A percentile compares a stretch with the other conserved stretches of the same genome.
phyloP scores from a whole-genome alignment of 53 echinoderm and acorn worm species.

The Mesocentrotus franciscanus region DNA sequence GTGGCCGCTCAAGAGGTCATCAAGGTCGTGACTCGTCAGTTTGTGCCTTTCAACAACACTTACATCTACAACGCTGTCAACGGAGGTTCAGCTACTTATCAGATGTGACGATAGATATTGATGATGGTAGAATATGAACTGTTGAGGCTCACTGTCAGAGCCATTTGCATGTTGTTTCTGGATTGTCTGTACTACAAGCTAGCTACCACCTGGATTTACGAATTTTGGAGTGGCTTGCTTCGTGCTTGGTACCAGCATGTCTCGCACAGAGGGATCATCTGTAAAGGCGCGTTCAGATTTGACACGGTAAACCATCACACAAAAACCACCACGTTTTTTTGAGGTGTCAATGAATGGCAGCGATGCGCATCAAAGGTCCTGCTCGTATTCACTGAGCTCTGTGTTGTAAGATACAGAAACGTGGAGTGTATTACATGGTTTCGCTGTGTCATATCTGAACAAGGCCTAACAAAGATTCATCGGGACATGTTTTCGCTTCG shows the following conservation, averaged over 20 bases:
- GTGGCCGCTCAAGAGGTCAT: conserved; percentile 94
- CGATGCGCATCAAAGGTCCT: too few relatives aligned
- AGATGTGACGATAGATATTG: conserved; percentile 49
- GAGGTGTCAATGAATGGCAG: too few relatives aligned
- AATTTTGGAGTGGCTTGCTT: not conserved
- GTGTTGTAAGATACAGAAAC: too few relatives aligned
- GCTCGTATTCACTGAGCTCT: too few relatives aligned
- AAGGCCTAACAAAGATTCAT: not conserved
- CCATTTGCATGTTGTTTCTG: not conserved
- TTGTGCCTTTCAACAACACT: conserved; percentile 96
- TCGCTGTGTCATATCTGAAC: too few relatives aligned
- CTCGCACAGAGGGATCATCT: not conserved
- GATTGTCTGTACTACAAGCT: not conserved
- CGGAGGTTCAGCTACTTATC: conserved; percentile 90
- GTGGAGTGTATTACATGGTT: too few relatives aligned
- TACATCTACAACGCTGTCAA: conserved; percentile 93
- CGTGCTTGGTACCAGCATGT: not conserved
- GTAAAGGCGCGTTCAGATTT: not conserved
- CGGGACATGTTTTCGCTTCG: not conserved
- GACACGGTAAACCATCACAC: too few relatives aligned
- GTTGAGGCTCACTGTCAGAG: not conserved
- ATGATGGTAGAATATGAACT: not conserved
- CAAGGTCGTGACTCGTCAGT: conserved; percentile 91
- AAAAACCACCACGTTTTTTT: too few relatives aligned
- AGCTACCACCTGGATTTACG: not conserved